Evolutionary conservation across 2,888 invertebrate genomes (phyloP).

Genomic region (Mythimna impura): DNA sequence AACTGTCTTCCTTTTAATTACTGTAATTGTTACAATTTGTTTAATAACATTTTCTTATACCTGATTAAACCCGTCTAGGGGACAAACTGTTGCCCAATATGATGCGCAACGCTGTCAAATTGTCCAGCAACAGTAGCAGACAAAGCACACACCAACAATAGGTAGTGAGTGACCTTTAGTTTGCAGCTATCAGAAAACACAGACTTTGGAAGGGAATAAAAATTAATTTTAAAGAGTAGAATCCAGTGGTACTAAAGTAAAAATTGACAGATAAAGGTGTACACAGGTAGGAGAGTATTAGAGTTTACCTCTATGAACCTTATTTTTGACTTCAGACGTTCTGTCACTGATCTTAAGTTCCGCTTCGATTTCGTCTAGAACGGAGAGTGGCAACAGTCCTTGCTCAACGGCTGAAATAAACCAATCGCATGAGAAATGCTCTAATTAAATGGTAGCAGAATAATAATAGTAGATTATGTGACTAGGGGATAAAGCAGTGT

Average conservation of each 20-base stretch:
- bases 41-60: too few species aligned
- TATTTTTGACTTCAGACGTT: slow-evolving; percentile 20
- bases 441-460: not conserved
- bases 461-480: not conserved
- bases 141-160: too few species aligned
- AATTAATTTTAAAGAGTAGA: not conserved
- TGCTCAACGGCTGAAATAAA: slow-evolving; percentile 36
- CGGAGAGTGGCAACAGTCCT: slow-evolving; percentile 20
- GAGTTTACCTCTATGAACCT: slow-evolving; percentile 41
- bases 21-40: slow-evolving; percentile 11
- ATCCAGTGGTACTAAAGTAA: not conserved
- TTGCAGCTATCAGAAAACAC: too few species aligned
- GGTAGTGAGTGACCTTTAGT: too few species aligned
- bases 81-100: too few species aligned
- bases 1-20: slow-evolving; percentile 32
- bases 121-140: too few species aligned
- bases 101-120: too few species aligned
- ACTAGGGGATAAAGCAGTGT: too few species aligned
- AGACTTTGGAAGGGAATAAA: too few species aligned
- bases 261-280: not conserved
- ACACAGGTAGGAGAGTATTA: too few species aligned
- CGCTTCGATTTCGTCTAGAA: slow-evolving; percentile 31
- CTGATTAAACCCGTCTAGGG: too few species aligned
- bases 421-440: not conserved
- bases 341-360: slow-evolving; percentile 35